Evolutionary conservation across 35 echinoderm and acorn worm genomes (phyloP).

Genomic region (Holothuria glaberrima): DNA sequence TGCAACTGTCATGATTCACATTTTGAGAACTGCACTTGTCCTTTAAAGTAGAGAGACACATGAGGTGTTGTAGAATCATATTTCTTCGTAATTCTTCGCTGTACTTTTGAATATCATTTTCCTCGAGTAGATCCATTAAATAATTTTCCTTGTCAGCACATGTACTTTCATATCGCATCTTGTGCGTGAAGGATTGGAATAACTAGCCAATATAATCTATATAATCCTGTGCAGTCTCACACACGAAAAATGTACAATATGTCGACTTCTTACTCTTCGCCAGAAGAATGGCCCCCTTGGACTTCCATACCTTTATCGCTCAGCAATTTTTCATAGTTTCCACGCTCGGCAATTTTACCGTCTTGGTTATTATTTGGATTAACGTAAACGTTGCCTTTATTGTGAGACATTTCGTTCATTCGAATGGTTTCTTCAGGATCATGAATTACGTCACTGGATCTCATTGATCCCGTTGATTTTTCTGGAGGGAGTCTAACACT

Average conservation of each 20-base stretch:
- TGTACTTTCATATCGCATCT: neutral
- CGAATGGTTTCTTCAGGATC: conserved; percentile 40
- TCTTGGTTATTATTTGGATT: conserved; percentile 41
- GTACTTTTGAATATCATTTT: no score
- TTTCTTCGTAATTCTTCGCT: no score
- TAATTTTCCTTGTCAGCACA: no score
- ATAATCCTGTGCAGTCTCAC: no score
- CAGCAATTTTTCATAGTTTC: conserved; percentile 23
- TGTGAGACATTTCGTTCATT: neutral
- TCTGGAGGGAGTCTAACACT: conserved; percentile 37
- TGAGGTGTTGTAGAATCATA: no score
- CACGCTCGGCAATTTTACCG: neutral
- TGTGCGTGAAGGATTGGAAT: neutral
- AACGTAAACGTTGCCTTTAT: conserved; percentile 35
- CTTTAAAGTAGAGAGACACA: no score
- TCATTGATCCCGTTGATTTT: conserved; percentile 30
- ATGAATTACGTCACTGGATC: conserved; percentile 56
- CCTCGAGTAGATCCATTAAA: no score
- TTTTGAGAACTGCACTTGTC: no score
- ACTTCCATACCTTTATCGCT: conserved; percentile 36
- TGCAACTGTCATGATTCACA: no score
- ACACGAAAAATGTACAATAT: neutral
- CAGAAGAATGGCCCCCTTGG: neutral
- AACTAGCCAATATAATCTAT: neutral
- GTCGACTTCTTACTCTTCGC: neutral